phyloP scores from a whole-genome alignment of 2,797 vertebrate species.

The Vipera ursinii region DNA sequence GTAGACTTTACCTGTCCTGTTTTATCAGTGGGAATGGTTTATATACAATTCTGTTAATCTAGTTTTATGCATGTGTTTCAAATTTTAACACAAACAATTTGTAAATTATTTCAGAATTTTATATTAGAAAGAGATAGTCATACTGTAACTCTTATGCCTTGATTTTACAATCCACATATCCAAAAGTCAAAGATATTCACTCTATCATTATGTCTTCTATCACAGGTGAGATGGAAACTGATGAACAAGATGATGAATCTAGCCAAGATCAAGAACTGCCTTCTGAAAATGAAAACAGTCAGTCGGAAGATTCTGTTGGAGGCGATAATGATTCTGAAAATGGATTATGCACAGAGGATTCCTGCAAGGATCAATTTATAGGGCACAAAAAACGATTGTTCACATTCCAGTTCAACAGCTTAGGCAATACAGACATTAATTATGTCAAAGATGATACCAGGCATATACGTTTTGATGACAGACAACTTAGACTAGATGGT shows the following conservation, averaged over 20 bases:
- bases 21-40: neutral
- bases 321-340: constrained; percentile 98
- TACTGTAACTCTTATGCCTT: neutral
- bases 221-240: constrained; percentile 97
- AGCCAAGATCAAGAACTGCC: constrained; percentile 98
- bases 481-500: constrained; percentile 93
- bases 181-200: neutral
- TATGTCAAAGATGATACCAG: constrained; percentile 93
- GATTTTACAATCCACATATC: neutral
- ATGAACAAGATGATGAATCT: constrained; percentile 96
- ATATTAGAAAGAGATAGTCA: neutral
- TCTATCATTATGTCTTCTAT: constrained; percentile 12
- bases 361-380: constrained; percentile 81
- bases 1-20: neutral
- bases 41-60: neutral
- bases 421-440: constrained; percentile 93
- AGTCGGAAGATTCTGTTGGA: constrained; percentile 95
- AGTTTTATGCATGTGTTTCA: neutral
- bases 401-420: constrained; percentile 99
- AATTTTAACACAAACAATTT: neutral
- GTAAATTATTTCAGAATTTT: neutral
- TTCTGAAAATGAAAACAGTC: constrained; percentile 97
- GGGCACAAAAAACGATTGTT: constrained; percentile 90
- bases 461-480: constrained; percentile 94
- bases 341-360: constrained; percentile 84